Conservation (phyloP, 2,888 invertebrate species). For the Cerastis rubricosa region DNA sequence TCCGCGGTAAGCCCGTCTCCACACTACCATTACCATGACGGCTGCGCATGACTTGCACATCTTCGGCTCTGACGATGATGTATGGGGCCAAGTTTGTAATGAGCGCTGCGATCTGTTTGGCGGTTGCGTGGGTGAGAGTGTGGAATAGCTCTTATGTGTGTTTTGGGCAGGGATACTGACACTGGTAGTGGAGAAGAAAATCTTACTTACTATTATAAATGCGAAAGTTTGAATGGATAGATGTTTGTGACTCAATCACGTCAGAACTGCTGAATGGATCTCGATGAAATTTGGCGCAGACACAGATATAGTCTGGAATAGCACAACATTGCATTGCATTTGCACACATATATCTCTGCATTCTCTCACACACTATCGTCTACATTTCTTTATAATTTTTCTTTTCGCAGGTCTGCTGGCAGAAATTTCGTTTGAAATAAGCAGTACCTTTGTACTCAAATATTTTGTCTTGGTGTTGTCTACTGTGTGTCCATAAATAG, state of each 20-base stretch:
- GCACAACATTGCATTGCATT: too few species aligned
- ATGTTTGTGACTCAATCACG: too few species aligned
- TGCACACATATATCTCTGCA: too few species aligned
- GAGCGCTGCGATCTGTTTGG: constrained; percentile 73
- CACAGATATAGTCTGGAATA: too few species aligned
- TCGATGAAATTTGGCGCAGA: too few species aligned
- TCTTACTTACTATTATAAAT: too few species aligned
- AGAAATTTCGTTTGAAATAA: not conserved
- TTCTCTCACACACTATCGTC: too few species aligned
- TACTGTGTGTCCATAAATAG: too few species aligned
- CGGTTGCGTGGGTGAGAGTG: constrained; percentile 53
- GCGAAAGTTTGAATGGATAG: too few species aligned
- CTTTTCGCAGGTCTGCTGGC: not conserved
- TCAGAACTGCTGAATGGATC: too few species aligned
- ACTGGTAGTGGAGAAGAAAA: not conserved
- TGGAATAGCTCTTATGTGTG: constrained; percentile 11
- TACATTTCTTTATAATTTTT: not conserved
- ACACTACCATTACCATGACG: constrained; percentile 59
- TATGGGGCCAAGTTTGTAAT: constrained; percentile 80
- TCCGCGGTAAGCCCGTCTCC: constrained; percentile 68
- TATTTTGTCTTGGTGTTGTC: too few species aligned
- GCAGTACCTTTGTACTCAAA: too few species aligned
- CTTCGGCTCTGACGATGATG: constrained; percentile 80
- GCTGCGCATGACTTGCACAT: constrained; percentile 79
- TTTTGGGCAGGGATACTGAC: not conserved